Base-by-base conservation (phyloP, 2,113 vertebrate species). In the Fulmarus glacialis region DNA sequence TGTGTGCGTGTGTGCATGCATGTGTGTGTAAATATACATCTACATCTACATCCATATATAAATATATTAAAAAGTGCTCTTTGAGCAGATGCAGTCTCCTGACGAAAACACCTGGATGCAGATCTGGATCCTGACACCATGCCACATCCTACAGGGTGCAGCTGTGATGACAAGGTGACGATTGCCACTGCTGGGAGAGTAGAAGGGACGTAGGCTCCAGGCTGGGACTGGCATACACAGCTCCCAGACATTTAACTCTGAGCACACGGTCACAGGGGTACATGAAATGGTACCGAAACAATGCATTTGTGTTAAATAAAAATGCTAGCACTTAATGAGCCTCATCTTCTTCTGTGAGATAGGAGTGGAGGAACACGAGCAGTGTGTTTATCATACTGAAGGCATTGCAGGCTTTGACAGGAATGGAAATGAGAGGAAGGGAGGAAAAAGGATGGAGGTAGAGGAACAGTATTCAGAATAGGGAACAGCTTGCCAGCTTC, bases 341-440 rank as follows among this genome's bases (percentile, higher is more conserved):
- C 17, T n/a, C 60, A 36, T 91, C 55, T 82, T 94, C 64, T 73
- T 42, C 60, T n/a, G 50, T 16, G 36, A 91, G 72, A 45, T n/a
- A 68, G 5, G 4, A 56, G 40, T 2, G 8, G 72, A 87, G 64
- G 92, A 95, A 4, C 36, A 52, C 3, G 34, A 81, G 90, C 58
- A 92, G 64, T 87, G 42, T 94, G 83, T 97, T 97, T 97, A 94
- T 95, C 89, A 94, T 95, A 83, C 93, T 78, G 91, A 91, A 94
- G 75, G 53, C 86, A 80, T 81, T 89, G 6, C 17, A 84, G 87
- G 93, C 90, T 77, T 95, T 97, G 90, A 79, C 92, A 84, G 92
- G 92, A 96, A 96, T 59, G 94, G 92, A 96, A 97, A 96, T 63
- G 86, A 88, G 89, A 87, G 87, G 80, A 92, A 96, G 82, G 27